Conservation (phyloP, 1,140 invertebrate species). For the Apocrypta bakeri region DNA sequence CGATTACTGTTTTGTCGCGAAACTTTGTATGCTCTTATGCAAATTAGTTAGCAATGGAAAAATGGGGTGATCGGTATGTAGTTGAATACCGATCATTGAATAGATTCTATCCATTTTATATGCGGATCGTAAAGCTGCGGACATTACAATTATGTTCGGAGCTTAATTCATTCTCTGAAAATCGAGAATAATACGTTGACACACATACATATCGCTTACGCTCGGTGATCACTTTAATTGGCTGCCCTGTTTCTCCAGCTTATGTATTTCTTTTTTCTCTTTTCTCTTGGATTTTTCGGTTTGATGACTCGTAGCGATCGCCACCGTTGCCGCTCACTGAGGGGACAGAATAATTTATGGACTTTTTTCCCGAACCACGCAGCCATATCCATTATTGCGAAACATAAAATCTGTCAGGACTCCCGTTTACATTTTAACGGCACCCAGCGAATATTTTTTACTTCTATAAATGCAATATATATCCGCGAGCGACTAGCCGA, state of each 20-base stretch:
- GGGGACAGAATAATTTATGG: constrained; percentile 44
- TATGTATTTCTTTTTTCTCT: background rate
- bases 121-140: no score
- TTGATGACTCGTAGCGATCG: constrained; percentile 47
- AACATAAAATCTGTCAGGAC: constrained; percentile 41
- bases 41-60: background rate
- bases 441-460: background rate
- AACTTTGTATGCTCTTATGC: background rate
- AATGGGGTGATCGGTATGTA: background rate
- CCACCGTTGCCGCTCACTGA: background rate
- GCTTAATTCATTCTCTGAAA: background rate
- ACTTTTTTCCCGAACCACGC: constrained; percentile 41
- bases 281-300: constrained; percentile 13
- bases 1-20: background rate
- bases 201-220: constrained; percentile 6
- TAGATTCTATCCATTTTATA: no score
- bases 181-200: background rate
- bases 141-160: no score
- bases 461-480: constrained; percentile 19
- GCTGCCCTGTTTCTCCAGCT: constrained; percentile 15
- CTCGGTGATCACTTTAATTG: constrained; percentile 37
- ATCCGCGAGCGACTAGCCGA: constrained; percentile 10
- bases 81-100: background rate
- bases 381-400: constrained; percentile 43
- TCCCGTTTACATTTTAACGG: constrained; percentile 42